These are phyloP conservation scores for Notothenia rossii DNA, from an alignment of 2,113 vertebrate species.

Conservation along the genomic window DNA sequence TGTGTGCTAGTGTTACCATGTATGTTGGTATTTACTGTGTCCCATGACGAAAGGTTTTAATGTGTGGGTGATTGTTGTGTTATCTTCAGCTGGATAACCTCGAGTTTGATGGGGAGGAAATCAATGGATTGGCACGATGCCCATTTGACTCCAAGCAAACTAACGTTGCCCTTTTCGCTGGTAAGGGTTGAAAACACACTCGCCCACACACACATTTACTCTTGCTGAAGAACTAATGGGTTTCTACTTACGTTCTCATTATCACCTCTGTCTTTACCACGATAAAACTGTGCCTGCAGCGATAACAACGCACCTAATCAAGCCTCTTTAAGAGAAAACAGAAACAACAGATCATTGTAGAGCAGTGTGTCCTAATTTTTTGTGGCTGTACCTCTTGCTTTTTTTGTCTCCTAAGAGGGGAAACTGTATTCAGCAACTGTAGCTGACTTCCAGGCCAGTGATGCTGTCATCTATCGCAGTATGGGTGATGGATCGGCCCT, in stretches of 20 bases:
- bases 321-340: slow-evolving; percentile 45
- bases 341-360: slow-evolving; percentile 36
- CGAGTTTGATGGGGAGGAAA: slow-evolving; percentile 98
- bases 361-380: slow-evolving; percentile 15
- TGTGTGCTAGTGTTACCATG: background rate
- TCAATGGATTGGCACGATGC: slow-evolving; percentile 97
- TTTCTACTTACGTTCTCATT: slow-evolving; percentile 67
- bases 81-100: slow-evolving; percentile 94
- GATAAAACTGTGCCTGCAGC: slow-evolving; percentile 65
- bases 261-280: slow-evolving; percentile 68
- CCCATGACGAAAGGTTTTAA: slow-evolving; percentile 33
- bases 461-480: slow-evolving; percentile 99
- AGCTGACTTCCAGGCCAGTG: slow-evolving; percentile 98
- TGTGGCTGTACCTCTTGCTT: slow-evolving; percentile 22
- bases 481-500: slow-evolving; percentile 98
- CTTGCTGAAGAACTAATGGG: slow-evolving; percentile 52
- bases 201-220: slow-evolving; percentile 41
- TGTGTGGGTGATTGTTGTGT: slow-evolving; percentile 71
- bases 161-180: slow-evolving; percentile 98
- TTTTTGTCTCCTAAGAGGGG: slow-evolving; percentile 87
- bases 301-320: slow-evolving; percentile 68
- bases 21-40: slow-evolving; percentile 6
- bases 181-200: slow-evolving; percentile 84
- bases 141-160: slow-evolving; percentile 99
- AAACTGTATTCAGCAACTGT: slow-evolving; percentile 98